Percentiles rank a stretch among this genome's conserved stretches.
These are phyloP conservation scores for Nebria brevicollis DNA, from an alignment of 2,888 invertebrate genomes.

Conservation along the genomic window DNA sequence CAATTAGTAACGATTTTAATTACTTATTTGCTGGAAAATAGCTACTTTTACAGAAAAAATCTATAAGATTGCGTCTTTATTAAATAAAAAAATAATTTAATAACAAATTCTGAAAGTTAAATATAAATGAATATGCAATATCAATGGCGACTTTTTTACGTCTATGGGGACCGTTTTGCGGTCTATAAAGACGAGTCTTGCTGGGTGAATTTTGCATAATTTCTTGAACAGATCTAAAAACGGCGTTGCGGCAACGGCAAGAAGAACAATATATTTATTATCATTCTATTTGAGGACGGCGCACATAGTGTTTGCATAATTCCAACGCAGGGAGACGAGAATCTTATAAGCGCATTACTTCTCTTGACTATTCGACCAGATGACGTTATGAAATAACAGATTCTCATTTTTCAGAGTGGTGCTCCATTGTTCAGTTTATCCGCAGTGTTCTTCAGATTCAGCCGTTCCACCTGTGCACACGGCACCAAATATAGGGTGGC, in stretches of 20 bases:
- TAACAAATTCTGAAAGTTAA: too few species aligned
- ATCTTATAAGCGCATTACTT: conserved; percentile 41
- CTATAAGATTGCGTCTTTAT: too few species aligned
- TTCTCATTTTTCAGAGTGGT: conserved; percentile 30
- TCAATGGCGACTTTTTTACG: too few species aligned
- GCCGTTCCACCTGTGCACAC: conserved; percentile 12
- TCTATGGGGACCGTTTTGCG: too few species aligned
- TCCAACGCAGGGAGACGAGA: conserved; percentile 5
- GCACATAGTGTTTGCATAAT: conserved; percentile 35
- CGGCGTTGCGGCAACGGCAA: background rate
- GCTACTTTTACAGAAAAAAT: too few species aligned
- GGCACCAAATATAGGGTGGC: background rate
- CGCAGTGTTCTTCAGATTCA: background rate
- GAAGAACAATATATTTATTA: conserved; percentile 43
- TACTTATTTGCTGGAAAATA: too few species aligned
- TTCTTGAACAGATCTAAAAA: conserved; percentile 11
- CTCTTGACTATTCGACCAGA: background rate
- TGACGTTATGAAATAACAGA: conserved; percentile 43
- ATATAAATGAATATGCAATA: too few species aligned
- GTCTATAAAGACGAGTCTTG: too few species aligned
- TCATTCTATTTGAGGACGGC: conserved; percentile 39
- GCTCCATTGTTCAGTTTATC: background rate
- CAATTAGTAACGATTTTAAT: too few species aligned
- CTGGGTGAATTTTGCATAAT: background rate
- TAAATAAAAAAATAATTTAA: too few species aligned